Evolutionary conservation across 2,113 vertebrate species (phyloP).

Genomic region (Heterotilapia buettikoferi): DNA sequence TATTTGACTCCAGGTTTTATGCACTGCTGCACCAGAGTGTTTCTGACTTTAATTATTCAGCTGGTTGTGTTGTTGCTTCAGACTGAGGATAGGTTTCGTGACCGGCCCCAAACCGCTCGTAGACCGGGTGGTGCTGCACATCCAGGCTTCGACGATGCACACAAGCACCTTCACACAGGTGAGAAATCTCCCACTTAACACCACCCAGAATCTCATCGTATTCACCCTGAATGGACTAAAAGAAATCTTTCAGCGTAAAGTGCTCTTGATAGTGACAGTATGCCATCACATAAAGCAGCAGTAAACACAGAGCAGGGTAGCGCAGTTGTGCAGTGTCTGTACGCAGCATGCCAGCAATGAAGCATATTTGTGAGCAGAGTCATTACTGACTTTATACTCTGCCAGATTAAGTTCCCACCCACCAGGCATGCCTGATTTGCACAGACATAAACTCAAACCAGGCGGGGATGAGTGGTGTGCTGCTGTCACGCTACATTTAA

Average conservation of each 20-base stretch:
- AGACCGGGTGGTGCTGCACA: slow-evolving; percentile 84
- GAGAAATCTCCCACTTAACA: background rate
- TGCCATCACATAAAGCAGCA: background rate
- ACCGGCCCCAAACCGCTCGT: slow-evolving; percentile 88
- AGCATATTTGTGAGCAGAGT: background rate
- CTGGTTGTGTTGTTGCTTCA: slow-evolving; percentile 32
- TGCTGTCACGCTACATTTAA: background rate
- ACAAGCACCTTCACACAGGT: slow-evolving; percentile 91
- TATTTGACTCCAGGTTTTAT: background rate
- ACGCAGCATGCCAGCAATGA: background rate
- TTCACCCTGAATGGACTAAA: background rate
- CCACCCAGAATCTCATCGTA: background rate
- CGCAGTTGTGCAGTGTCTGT: background rate
- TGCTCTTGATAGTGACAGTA: background rate
- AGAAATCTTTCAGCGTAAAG: background rate
- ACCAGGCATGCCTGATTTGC: background rate
- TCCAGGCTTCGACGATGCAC: slow-evolving; percentile 87
- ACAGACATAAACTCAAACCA: background rate
- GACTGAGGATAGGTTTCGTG: slow-evolving; percentile 88
- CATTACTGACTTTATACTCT: background rate
- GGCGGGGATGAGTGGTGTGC: background rate
- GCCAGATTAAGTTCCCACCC: background rate
- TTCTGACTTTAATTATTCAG: background rate
- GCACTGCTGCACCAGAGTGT: background rate
- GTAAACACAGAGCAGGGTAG: background rate